phyloP scores from a whole-genome alignment of 2,113 vertebrate species.

The Calonectris borealis region DNA sequence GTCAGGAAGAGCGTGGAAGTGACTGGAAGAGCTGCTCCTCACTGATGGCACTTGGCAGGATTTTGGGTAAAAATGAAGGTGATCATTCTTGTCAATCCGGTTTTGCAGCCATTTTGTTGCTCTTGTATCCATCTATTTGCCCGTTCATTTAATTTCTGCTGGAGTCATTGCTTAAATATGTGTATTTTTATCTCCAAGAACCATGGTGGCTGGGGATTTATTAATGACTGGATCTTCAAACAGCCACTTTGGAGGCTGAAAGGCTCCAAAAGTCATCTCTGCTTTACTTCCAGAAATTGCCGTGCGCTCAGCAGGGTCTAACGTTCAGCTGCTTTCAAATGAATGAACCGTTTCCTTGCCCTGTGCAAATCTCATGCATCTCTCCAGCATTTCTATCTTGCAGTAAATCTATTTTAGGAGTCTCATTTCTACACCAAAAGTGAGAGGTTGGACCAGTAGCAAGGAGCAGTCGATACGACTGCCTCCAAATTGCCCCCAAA shows the following conservation, averaged over 20 bases:
- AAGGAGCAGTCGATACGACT: background rate
- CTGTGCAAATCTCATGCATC: too few relatives aligned
- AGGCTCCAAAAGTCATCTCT: background rate
- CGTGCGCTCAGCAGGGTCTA: background rate
- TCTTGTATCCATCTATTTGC: background rate
- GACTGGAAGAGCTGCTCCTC: background rate
- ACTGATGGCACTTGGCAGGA: background rate
- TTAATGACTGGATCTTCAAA: background rate
- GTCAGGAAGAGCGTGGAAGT: background rate
- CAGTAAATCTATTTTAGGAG: background rate
- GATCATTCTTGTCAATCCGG: accelerated
- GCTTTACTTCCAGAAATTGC: background rate
- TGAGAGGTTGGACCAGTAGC: background rate
- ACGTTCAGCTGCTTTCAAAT: background rate
- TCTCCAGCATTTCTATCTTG: background rate
- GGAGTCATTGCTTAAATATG: background rate
- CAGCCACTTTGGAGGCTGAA: background rate
- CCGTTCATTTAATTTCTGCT: background rate
- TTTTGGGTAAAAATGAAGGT: background rate
- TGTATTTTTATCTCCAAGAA: background rate
- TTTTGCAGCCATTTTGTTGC: background rate
- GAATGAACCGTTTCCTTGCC: background rate
- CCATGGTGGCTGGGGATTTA: background rate
- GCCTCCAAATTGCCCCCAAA: background rate
- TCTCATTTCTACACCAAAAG: background rate